Conservation (phyloP, 2,113 vertebrate species). For the Prionailurus bengalensis region DNA sequence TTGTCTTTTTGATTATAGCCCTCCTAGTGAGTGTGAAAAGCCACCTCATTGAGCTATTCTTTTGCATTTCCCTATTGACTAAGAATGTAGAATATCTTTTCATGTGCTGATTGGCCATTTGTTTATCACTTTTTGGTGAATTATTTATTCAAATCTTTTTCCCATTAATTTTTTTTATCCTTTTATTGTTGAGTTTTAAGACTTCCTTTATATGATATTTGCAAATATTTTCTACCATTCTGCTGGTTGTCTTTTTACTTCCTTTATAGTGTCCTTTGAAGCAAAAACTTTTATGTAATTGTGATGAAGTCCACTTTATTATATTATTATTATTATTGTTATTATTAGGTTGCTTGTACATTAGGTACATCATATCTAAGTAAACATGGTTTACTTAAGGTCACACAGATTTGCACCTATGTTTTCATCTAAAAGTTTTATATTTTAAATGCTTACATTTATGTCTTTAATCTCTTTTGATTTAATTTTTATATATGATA, state of each 20-base stretch:
- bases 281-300: not conserved
- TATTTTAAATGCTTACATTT: not conserved
- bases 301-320: not conserved
- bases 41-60: not conserved
- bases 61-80: not conserved
- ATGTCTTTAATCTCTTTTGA: not conserved
- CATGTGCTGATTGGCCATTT: not conserved
- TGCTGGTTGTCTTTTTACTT: not conserved
- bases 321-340: no score
- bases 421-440: not conserved
- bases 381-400: not conserved
- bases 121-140: not conserved
- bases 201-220: not conserved
- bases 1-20: not conserved
- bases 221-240: not conserved
- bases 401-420: not conserved
- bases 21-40: not conserved
- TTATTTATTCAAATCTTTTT: conserved; percentile 22
- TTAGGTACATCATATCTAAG: not conserved
- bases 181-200: not conserved
- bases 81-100: not conserved
- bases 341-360: not conserved
- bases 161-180: not conserved
- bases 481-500: not conserved
- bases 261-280: not conserved